Evolutionary conservation across 2,888 invertebrate genomes (phyloP).

Genomic region (Pterobdella sp.): DNA sequence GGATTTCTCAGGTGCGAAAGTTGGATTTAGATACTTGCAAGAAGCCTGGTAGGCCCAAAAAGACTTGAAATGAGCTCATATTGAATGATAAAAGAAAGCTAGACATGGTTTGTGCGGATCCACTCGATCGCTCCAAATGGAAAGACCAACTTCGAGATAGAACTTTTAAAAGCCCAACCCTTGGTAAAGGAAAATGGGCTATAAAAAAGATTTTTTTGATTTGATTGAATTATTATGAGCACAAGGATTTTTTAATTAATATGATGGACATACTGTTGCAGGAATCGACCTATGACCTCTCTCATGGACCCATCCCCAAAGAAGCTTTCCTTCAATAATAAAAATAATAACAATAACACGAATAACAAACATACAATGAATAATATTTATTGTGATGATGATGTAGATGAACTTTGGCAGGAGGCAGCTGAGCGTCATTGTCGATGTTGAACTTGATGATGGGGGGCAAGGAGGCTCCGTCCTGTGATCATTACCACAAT

Average conservation of each 20-base stretch:
- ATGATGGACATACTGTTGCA: slow-evolving; percentile 19
- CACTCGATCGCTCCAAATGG: too few species aligned
- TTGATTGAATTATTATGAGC: too few species aligned
- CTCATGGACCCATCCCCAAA: slow-evolving; percentile 12
- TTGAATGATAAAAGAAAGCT: too few species aligned
- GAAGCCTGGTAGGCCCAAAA: too few species aligned
- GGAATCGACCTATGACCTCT: slow-evolving; percentile 10
- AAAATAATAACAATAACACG: not conserved
- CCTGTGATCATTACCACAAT: slow-evolving; percentile 18
- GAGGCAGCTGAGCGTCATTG: slow-evolving; percentile 6
- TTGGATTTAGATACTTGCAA: too few species aligned
- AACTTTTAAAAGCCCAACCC: too few species aligned
- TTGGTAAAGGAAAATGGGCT: too few species aligned
- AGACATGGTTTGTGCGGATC: too few species aligned
- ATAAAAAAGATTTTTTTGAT: too few species aligned
- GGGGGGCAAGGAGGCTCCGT: not conserved
- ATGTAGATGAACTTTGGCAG: slow-evolving; percentile 20
- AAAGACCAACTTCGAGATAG: too few species aligned
- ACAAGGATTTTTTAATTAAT: not conserved
- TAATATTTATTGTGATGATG: not conserved
- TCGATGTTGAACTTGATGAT: slow-evolving; percentile 20
- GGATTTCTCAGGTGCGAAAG: too few species aligned
- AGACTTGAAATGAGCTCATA: too few species aligned
- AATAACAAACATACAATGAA: slow-evolving; percentile 11
- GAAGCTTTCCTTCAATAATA: not conserved